Conservation (phyloP, 2,888 invertebrate species). For the Lasioglossum malachurum region DNA sequence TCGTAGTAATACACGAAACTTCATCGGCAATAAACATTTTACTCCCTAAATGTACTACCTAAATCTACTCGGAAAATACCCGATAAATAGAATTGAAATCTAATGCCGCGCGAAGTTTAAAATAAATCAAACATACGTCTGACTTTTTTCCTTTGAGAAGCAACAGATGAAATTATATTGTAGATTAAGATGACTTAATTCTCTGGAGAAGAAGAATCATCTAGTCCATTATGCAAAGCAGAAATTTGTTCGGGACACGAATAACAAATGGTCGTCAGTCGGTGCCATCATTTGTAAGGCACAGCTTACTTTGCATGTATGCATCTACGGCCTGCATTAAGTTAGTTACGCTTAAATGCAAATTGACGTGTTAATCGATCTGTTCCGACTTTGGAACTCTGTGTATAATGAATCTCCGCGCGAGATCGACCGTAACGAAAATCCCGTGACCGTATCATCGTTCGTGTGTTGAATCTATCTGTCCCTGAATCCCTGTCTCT, state of each 20-base stretch:
- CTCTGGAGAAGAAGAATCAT: slow-evolving; percentile 1
- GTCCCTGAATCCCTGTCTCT: background rate
- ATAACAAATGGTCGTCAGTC: slow-evolving; percentile 73
- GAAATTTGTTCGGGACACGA: slow-evolving; percentile 69
- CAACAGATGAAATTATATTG: background rate
- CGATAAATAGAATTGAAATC: background rate
- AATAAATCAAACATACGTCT: background rate
- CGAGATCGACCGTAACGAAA: slow-evolving; percentile 35
- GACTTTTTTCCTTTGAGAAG: background rate
- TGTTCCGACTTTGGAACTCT: slow-evolving; percentile 75
- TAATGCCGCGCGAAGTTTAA: background rate
- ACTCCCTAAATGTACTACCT: background rate
- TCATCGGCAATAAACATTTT: background rate
- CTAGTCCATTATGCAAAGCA: slow-evolving; percentile 59
- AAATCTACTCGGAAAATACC: background rate
- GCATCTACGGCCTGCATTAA: slow-evolving; percentile 73
- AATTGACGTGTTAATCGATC: slow-evolving; percentile 82
- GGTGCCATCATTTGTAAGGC: slow-evolving; percentile 77
- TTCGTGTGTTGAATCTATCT: background rate
- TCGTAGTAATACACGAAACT: background rate
- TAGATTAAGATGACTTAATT: background rate
- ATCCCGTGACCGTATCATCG: slow-evolving; percentile 23
- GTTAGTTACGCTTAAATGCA: slow-evolving; percentile 84
- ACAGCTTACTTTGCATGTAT: slow-evolving; percentile 75
- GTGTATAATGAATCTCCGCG: slow-evolving; percentile 65